Percentiles rank a stretch among this genome's conserved stretches.
Evolutionary conservation across 2,113 vertebrate species (phyloP).

Genomic region (Dicaeum eximium): DNA sequence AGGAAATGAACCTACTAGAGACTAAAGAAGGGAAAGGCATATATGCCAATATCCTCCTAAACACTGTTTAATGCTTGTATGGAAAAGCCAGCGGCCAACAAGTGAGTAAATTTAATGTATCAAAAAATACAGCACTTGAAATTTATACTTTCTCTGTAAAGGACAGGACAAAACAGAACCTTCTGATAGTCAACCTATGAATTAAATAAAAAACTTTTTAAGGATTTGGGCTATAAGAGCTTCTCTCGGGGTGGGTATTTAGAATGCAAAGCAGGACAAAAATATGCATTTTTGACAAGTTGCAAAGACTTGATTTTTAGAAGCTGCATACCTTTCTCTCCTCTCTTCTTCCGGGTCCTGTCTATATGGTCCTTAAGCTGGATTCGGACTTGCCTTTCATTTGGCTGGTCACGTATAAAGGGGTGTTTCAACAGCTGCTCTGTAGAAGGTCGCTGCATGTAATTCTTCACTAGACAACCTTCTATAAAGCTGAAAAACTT

Average conservation of each 20-base stretch:
- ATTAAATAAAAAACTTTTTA: neutral
- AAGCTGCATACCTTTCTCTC: conserved; percentile 88
- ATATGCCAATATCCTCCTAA: neutral
- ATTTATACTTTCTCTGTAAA: neutral
- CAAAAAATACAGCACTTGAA: neutral
- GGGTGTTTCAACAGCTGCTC: conserved; percentile 97
- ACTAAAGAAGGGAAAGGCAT: neutral
- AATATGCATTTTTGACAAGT: neutral
- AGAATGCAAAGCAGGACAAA: neutral
- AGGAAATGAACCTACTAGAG: neutral
- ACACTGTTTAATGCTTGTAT: neutral
- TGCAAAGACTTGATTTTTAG: neutral
- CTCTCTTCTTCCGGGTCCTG: conserved; percentile 97
- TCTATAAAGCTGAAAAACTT: conserved; percentile 99
- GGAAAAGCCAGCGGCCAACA: neutral
- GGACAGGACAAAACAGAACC: neutral
- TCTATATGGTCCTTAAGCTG: conserved; percentile 99
- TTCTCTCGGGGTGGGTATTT: neutral
- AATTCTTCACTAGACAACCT: conserved; percentile 98
- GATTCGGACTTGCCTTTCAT: conserved; percentile 97
- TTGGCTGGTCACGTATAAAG: conserved; percentile 97
- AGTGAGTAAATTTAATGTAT: neutral
- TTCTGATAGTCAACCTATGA: neutral
- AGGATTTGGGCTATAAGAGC: neutral
- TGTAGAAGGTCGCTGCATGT: conserved; percentile 93